Evolutionary conservation across 2,797 vertebrate species (phyloP).

Genomic region (Pangasius mekongensis): DNA sequence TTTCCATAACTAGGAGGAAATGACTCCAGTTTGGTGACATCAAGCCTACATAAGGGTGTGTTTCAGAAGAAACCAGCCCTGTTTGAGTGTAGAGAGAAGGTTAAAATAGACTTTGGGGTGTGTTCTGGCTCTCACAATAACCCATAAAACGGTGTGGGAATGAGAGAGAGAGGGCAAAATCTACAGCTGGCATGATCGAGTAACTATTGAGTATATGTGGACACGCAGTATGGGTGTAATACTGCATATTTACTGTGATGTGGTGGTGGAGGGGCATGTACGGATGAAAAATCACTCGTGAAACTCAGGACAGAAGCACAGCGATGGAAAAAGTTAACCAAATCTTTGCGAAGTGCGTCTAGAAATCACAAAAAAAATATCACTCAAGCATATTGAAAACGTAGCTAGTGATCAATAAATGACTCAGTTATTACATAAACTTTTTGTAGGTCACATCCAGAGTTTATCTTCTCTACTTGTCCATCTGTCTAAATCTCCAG

Average conservation of each 20-base stretch:
- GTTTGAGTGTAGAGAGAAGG: neutral
- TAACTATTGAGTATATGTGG: neutral
- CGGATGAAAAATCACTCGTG: neutral
- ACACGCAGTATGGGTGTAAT: neutral
- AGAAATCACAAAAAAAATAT: neutral
- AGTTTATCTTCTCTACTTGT: neutral
- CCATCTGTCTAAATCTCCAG: neutral
- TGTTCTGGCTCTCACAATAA: neutral
- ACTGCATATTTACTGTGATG: neutral
- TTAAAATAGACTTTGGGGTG: neutral
- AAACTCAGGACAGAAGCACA: neutral
- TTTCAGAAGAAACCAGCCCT: neutral
- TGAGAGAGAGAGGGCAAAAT: neutral
- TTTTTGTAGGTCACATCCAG: neutral
- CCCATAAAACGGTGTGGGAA: neutral
- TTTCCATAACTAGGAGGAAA: neutral
- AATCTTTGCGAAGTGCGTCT: neutral
- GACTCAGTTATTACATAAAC: neutral
- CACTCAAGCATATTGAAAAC: neutral
- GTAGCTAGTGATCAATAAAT: neutral
- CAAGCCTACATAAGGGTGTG: slow-evolving; percentile 5
- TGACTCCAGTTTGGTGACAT: slow-evolving; percentile 15
- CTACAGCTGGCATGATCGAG: neutral
- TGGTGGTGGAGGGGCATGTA: neutral
- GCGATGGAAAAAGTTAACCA: neutral